Evolutionary conservation across 2,888 invertebrate genomes (phyloP).

Genomic region (Homarus gammarus): DNA sequence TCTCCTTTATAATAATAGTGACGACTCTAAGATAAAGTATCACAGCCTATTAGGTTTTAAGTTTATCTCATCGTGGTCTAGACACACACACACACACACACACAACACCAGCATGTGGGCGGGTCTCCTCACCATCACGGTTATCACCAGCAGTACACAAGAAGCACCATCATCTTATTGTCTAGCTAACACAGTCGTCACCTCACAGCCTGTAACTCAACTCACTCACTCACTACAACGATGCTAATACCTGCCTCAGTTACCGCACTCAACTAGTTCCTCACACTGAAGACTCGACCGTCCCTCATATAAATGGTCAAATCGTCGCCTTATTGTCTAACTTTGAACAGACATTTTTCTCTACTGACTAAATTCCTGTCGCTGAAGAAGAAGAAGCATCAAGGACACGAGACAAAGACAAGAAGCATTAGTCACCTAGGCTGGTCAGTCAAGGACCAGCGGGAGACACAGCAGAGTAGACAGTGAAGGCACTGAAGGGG

Average conservation of each 20-base stretch:
- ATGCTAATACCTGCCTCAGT: too few species aligned
- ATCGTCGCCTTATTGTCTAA: not conserved
- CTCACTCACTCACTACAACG: too few species aligned
- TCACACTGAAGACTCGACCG: not conserved
- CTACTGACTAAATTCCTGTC: not conserved
- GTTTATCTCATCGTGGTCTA: too few species aligned
- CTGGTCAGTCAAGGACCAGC: not conserved
- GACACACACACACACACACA: too few species aligned
- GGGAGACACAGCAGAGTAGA: not conserved
- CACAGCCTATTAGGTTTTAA: constrained; percentile 1
- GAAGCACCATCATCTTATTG: too few species aligned
- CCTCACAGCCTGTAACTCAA: too few species aligned
- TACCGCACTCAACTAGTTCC: too few species aligned
- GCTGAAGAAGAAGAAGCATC: not conserved
- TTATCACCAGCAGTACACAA: too few species aligned
- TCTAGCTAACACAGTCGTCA: too few species aligned
- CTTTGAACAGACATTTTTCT: not conserved
- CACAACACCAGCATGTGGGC: too few species aligned
- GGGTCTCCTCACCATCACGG: too few species aligned
- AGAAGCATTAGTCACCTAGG: not conserved
- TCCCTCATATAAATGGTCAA: not conserved
- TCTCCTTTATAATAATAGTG: not conserved
- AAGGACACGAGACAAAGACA: not conserved
- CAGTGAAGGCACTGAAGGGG: constrained; percentile 1
- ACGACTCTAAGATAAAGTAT: not conserved